Evolutionary conservation across 2,113 vertebrate species (phyloP), one percentile per base, ranked within the genome.

Genomic region (Channa maculata): DNA sequence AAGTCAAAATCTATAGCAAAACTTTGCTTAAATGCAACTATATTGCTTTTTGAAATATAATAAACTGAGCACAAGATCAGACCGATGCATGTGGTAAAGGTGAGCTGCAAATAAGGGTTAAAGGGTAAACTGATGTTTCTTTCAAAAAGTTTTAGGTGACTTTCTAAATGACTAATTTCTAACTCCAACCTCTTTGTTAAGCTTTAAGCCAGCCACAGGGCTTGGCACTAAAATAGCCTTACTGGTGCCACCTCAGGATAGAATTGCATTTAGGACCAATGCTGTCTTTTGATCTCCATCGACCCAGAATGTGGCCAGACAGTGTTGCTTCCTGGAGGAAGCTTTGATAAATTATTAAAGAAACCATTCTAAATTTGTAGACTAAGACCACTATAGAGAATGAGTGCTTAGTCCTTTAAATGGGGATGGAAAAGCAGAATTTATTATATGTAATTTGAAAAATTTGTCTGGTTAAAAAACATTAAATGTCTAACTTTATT

Each of bases 221-320:
- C 55, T 72, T 38, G 55, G 78, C 81, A 71, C 90, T 73, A 59
- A 91, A 91, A 91, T 90, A 90, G 85, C 79, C 67, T 60, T 38
- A 33, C 79, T 59, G 60, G 58, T 71, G 65, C 66, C 36, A 9
- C 76, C 70, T 73, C 61, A 37, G 72, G 82, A 79, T 89, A 83
- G 83, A 84, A 87, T 89, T 87, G 77, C 73, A 75, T 87, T 91
- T 79, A 77, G 87, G 83, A 81, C 76, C 79, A 87, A 90, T 53
- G 48, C 57, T 79, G 86, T 80, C 86, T 91, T 92, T 92, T 92
- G 87, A 93, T 92, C 88, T 87, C 65, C 80, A 94, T 93, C 86
- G 89, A 94, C 92, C 89, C 76, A 73, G 77, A 60, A 33, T 71
- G 79, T 72, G 81, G 77, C 46, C 52, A 33, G 87, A 89, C 78